Evolutionary conservation across 2,888 invertebrate species (phyloP), one percentile per base, ranked within the genome.

Genomic region (Andricus curvator): DNA sequence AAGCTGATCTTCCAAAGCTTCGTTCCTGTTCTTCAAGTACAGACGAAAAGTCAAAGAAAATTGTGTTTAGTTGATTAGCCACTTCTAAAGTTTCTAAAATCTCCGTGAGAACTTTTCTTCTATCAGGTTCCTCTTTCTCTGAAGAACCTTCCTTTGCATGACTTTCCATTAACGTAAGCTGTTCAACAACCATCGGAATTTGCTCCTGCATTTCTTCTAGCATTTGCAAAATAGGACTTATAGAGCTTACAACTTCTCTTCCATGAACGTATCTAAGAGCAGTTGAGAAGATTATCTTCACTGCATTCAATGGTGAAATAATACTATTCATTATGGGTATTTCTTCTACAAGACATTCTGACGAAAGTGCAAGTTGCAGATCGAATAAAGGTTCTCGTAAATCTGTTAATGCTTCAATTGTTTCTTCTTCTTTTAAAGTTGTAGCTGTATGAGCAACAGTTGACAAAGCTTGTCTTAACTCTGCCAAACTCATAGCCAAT

Each of bases 281-380:
- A 2, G 95, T 94, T 25, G 95, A 94, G 8, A 96, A 89, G 37
- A 95, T 95, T 86, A 95, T 94, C 87, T 96, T 95, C 33, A 97
- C 91, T 48, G 94, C 93, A 85, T 95, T 95, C 60, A 97, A 93
- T 4, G 96, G 94, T 37, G 94, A 92, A 20, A 94, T 93, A 41
- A 95, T 91, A 81, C 93, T 93, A 81, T 94, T 94, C 13, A 95
- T 94, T 86, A 95, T 93, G 3, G 94, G 93, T 66, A 94, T 91
- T 81, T 93, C 93, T 84, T 92, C 92, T 9, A 91, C 89, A 78
- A 93, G 93, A 4, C 83, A 79, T 68, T 93, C 92, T 83, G 87
- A 83, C 0, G 84, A 74, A 37, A 92, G 84, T 1, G 89, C 87
- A 22, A 85, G 74, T 51, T 88, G 89, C 1, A 92, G 85, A 80